Percentiles rank a stretch among this genome's conserved stretches.
Evolutionary conservation across 1,140 invertebrate species (phyloP).

Genomic region (Ptiloglossa arizonensis): DNA sequence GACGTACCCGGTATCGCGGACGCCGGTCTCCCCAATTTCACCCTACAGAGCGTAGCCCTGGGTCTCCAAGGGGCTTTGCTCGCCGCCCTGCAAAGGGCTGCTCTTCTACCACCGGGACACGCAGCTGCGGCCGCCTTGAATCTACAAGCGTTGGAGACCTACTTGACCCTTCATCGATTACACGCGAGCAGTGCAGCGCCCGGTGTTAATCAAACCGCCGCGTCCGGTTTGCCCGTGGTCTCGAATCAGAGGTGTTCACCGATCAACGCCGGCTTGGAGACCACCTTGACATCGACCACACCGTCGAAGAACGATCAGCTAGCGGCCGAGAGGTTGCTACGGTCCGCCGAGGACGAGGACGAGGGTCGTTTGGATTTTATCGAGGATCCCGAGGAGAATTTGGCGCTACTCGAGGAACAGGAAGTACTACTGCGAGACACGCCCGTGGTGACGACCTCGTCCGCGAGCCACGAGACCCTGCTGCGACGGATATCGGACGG

Average conservation of each 20-base stretch:
- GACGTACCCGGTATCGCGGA: slow-evolving; percentile 47
- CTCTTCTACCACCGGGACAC: slow-evolving; percentile 88
- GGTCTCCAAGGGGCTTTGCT: slow-evolving; percentile 90
- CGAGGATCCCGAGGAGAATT: slow-evolving; percentile 82
- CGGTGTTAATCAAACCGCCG: slow-evolving; percentile 56
- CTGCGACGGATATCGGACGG: slow-evolving; percentile 74
- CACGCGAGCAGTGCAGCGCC: slow-evolving; percentile 79
- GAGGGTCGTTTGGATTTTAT: slow-evolving; percentile 72
- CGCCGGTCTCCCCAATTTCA: slow-evolving; percentile 72
- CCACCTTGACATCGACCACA: neutral
- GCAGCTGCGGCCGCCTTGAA: slow-evolving; percentile 90
- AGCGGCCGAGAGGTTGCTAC: slow-evolving; percentile 32
- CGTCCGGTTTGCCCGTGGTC: slow-evolving; percentile 55
- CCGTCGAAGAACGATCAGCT: slow-evolving; percentile 48
- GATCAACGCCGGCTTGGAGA: slow-evolving; percentile 7
- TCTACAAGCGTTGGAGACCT: slow-evolving; percentile 91
- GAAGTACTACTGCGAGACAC: slow-evolving; percentile 71
- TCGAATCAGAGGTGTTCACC: slow-evolving; percentile 47
- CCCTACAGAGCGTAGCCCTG: slow-evolving; percentile 83
- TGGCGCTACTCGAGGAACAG: slow-evolving; percentile 77
- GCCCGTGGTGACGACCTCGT: slow-evolving; percentile 73
- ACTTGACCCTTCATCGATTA: slow-evolving; percentile 89
- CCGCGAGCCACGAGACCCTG: slow-evolving; percentile 70
- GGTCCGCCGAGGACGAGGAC: slow-evolving; percentile 71
- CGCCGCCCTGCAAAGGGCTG: slow-evolving; percentile 88